A percentile compares a stretch with the other conserved stretches of the same genome.
Conservation (phyloP, 2,888 invertebrate species). For the Eustalomyia histrio region DNA sequence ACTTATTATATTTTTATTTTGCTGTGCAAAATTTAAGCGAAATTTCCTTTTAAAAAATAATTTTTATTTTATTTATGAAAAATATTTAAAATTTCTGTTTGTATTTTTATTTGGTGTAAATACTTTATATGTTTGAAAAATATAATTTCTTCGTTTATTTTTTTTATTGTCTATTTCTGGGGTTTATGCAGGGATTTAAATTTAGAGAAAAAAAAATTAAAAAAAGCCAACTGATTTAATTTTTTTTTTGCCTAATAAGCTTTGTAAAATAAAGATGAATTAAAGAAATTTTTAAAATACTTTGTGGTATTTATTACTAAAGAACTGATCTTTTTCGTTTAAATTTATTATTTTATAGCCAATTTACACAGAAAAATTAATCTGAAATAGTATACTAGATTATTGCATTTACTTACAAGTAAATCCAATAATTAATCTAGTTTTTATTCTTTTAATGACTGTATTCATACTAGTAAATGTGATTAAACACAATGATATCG, state of each 20-base stretch:
- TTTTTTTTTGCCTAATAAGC: neutral
- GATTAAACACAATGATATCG: no score
- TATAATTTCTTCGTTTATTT: conserved; percentile 29
- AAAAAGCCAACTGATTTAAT: neutral
- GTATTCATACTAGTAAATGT: no score
- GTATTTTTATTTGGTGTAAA: conserved; percentile 45
- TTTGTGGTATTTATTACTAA: no score
- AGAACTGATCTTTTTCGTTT: neutral
- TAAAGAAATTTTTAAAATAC: neutral
- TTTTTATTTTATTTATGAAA: conserved; percentile 34
- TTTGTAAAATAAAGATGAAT: neutral
- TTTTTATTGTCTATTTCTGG: conserved; percentile 63
- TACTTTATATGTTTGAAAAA: conserved; percentile 55
- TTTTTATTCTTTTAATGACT: no score
- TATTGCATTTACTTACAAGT: no score
- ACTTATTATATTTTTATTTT: conserved; percentile 27
- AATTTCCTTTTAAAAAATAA: conserved; percentile 24
- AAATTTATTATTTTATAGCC: no score
- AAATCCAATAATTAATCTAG: no score
- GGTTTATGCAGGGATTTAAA: conserved; percentile 35
- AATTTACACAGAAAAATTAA: no score
- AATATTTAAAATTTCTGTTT: conserved; percentile 34
- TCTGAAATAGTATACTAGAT: no score
- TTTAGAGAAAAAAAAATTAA: neutral
- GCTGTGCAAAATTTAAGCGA: conserved; percentile 49